These are phyloP conservation scores for Reinhardtius hippoglossoides DNA, from an alignment of 2,113 vertebrate genomes.

Conservation along the genomic window DNA sequence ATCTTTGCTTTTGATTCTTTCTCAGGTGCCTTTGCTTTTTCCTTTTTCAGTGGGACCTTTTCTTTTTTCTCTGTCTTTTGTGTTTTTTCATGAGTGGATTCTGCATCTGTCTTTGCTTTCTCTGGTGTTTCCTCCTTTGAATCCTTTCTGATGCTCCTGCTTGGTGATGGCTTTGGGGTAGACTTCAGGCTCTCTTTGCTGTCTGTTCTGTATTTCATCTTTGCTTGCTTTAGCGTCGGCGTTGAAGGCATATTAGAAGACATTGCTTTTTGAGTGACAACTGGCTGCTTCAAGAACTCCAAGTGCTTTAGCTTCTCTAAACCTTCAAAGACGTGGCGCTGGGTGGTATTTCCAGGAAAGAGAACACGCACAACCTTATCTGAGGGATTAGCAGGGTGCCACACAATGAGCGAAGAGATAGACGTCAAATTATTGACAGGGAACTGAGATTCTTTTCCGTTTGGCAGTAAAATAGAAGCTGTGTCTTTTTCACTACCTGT, in stretches of 20 bases:
- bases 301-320: conserved; percentile 96
- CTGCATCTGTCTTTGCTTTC: conserved; percentile 78
- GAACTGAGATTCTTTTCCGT: conserved; percentile 92
- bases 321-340: conserved; percentile 93
- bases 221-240: conserved; percentile 88
- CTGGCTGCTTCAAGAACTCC: conserved; percentile 92
- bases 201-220: conserved; percentile 91
- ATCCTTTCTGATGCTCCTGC: conserved; percentile 87
- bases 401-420: conserved; percentile 94
- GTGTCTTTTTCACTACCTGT: conserved; percentile 92
- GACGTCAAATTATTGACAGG: conserved; percentile 92
- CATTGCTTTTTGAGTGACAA: conserved; percentile 91
- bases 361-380: conserved; percentile 96
- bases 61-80: conserved; percentile 92
- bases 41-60: conserved; percentile 86
- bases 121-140: conserved; percentile 90
- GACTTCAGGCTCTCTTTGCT: conserved; percentile 95
- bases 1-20: conserved; percentile 85
- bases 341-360: conserved; percentile 94
- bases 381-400: conserved; percentile 94
- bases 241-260: conserved; percentile 81
- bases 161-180: conserved; percentile 84
- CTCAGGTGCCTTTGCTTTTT: conserved; percentile 86
- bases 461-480: conserved; percentile 87
- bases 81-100: conserved; percentile 83